phyloP scores from a whole-genome alignment of 53 echinoderm and acorn worm genomes.

The Luidia sarsii region DNA sequence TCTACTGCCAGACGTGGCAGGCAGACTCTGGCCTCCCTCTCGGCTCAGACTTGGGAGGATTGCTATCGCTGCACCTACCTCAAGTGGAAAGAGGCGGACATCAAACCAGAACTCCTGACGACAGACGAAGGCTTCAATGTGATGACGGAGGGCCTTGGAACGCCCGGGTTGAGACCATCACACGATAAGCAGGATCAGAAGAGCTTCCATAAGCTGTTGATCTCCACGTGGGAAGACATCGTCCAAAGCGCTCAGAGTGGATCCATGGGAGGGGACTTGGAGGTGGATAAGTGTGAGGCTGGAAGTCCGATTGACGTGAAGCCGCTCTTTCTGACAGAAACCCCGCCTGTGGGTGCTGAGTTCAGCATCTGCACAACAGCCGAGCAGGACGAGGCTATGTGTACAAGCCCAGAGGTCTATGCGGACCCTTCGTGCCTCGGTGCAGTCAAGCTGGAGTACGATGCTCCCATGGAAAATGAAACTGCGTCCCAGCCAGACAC shows the following conservation, averaged over 20 bases:
- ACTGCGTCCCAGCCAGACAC: neutral
- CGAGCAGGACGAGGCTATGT: neutral
- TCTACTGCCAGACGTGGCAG: constrained; percentile 6
- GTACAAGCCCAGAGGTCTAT: neutral
- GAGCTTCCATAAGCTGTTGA: constrained; percentile 32
- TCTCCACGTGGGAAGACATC: constrained; percentile 43
- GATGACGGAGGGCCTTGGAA: constrained; percentile 38
- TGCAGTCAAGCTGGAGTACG: neutral
- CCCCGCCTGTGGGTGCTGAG: constrained; percentile 40
- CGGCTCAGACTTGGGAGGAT: constrained; percentile 48
- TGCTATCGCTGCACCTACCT: constrained; percentile 53
- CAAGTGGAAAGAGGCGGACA: constrained; percentile 30
- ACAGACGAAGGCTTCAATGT: constrained; percentile 41
- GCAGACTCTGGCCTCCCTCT: constrained; percentile 31
- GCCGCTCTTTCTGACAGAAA: neutral
- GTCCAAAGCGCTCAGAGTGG: constrained; percentile 37
- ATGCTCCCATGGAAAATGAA: neutral
- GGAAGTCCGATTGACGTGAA: neutral
- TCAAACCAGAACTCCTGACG: neutral
- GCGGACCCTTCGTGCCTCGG: neutral
- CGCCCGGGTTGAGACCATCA: constrained; percentile 15
- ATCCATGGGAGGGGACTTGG: neutral
- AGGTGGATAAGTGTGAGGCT: neutral
- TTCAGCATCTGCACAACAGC: constrained; percentile 5
- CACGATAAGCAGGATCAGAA: constrained; percentile 6